Percentiles rank a stretch among this genome's conserved stretches.
phyloP scores from a whole-genome alignment of 2,888 invertebrate genomes.

The Himalopsyche anomala region DNA sequence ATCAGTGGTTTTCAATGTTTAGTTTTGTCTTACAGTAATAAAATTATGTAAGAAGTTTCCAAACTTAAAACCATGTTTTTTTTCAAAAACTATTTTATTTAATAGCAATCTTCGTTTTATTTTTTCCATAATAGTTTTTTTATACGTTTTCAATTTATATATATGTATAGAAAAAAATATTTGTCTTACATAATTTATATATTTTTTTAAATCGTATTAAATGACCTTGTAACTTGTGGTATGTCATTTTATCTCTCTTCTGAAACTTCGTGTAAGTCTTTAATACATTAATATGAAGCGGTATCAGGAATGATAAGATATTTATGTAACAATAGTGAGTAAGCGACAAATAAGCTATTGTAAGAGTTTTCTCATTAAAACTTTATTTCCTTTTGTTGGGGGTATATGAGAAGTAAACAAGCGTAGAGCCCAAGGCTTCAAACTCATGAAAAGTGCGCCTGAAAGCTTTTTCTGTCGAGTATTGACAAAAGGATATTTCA shows the following conservation, averaged over 20 bases:
- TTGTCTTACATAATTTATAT: background rate
- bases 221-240: background rate
- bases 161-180: background rate
- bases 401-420: constrained; percentile 55
- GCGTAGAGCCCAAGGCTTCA: constrained; percentile 47
- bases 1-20: constrained; percentile 8
- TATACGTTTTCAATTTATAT: too few relatives aligned
- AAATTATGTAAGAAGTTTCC: background rate
- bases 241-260: background rate
- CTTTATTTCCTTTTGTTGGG: constrained; percentile 56
- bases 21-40: background rate
- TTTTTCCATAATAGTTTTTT: too few relatives aligned
- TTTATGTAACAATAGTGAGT: constrained; percentile 39
- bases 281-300: background rate
- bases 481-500: constrained; percentile 41
- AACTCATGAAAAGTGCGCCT: constrained; percentile 43
- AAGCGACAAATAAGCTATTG: constrained; percentile 60
- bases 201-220: background rate
- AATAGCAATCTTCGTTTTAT: too few relatives aligned
- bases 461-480: constrained; percentile 42
- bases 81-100: too few relatives aligned
- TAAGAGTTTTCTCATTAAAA: constrained; percentile 61
- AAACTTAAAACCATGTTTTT: too few relatives aligned
- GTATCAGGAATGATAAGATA: constrained; percentile 29
- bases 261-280: background rate